Evolutionary conservation across 1,140 invertebrate genomes (phyloP), one percentile per base, ranked within the genome.

Genomic region (Agraylea sexmaculata): DNA sequence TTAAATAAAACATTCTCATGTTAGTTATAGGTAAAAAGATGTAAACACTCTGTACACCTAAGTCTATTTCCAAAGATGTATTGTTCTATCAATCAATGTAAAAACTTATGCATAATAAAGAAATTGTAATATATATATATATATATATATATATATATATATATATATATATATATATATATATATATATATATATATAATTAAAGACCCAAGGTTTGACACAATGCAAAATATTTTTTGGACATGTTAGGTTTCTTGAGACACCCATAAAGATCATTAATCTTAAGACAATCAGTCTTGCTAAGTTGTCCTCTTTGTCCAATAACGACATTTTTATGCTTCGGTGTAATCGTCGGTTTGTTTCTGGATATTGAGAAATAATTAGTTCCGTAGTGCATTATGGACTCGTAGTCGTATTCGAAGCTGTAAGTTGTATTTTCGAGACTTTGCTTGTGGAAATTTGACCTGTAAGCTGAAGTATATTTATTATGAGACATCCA

Each of bases 341-440:
- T 70, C 0, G 78, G 62, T 12, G 74, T 73, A 37, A 82, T 71
- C 0, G 78, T 77, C 2, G 74, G 70, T 47, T 69, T 71, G 58
- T 61, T 53, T 66, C 67, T 28, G 50, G 58, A 46, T 61, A 64
- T 50, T 68, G 74, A 28, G 53, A 59, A 75, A 55, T 65, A 73
- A 51, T 69, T 63, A 40, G 62, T 66, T 3, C 79, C 79, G 49
- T 82, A 82, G 53, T 82, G 79, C 78, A 82, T 81, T 23, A 82
- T 78, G 21, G 75, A 79, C 37, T 78, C 70, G 51, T 76, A 81
- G 51, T 82, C 79, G 48, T 82, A 82, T 43, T 78, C 74, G 54
- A 73, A 78, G 36, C 60, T 66, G 47, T 72, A 71, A 0, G 73
- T 72, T 15, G 73, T 75, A 51, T 78, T 77, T 28, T 63, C 69